Conservation (phyloP, 53 echinoderm and acorn worm species). For the Apostichopus leukothele region DNA sequence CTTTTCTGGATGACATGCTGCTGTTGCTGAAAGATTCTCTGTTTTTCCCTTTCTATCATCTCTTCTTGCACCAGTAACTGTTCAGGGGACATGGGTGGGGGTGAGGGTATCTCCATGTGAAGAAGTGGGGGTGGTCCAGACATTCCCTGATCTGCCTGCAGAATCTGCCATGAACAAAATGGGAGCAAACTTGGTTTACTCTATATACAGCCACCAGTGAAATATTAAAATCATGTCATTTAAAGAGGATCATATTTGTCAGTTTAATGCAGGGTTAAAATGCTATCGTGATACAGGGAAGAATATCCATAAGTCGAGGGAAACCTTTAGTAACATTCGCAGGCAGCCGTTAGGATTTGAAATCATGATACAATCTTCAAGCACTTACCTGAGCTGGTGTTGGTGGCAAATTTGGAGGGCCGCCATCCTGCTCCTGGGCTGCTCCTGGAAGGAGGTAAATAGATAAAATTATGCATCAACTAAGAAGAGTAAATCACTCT, state of each 20-base stretch:
- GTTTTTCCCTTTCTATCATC: conserved; percentile 88
- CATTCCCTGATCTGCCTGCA: conserved; percentile 36
- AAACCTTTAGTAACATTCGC: no score
- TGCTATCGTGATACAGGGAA: no score
- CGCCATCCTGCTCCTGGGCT: not conserved
- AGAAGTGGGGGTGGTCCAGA: conserved; percentile 29
- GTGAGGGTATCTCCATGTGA: not conserved
- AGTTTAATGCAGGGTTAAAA: no score
- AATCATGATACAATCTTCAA: not conserved
- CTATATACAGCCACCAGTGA: no score
- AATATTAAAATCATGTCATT: no score
- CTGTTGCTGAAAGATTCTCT: conserved; percentile 91
- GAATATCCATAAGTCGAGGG: no score
- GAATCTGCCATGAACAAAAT: conserved; percentile 11
- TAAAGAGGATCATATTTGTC: no score
- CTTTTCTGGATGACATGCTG: conserved; percentile 80
- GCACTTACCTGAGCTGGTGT: conserved; percentile 18
- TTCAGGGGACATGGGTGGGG: conserved; percentile 49
- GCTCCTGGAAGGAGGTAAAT: not conserved
- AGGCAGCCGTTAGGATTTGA: not conserved
- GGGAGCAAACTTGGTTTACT: no score
- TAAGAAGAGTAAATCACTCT: not conserved
- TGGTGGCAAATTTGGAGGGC: not conserved
- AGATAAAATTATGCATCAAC: not conserved
- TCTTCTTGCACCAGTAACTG: conserved; percentile 65